phyloP scores from a whole-genome alignment of 2,113 vertebrate species.

The Gobius niger region DNA sequence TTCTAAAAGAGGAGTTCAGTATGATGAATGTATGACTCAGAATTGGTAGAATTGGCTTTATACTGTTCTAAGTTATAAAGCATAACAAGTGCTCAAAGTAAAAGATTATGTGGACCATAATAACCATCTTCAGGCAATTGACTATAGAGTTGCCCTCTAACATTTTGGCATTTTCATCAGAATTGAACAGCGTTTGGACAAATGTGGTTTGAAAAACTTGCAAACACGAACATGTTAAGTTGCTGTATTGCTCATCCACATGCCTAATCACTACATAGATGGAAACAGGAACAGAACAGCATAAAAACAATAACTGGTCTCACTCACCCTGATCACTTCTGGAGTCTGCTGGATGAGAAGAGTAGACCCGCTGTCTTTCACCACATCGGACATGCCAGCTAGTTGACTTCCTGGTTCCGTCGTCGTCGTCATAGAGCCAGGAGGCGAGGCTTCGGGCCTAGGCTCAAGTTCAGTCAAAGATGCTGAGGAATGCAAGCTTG shows the following conservation, averaged over 20 bases:
- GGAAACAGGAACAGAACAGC: background rate
- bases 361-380: slow-evolving; percentile 78
- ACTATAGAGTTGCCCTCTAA: too few species aligned
- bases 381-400: slow-evolving; percentile 36
- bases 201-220: background rate
- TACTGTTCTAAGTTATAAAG: too few species aligned
- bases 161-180: too few species aligned
- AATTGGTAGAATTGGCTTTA: too few species aligned
- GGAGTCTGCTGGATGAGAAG: slow-evolving; percentile 92
- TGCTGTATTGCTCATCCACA: too few species aligned
- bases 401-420: slow-evolving; percentile 11
- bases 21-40: too few species aligned
- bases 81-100: too few species aligned
- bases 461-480: slow-evolving; percentile 19
- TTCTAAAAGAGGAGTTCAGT: background rate
- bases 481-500: slow-evolving; percentile 21
- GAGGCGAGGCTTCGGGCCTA: slow-evolving; percentile 27
- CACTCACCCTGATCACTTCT: slow-evolving; percentile 93
- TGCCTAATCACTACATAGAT: too few species aligned
- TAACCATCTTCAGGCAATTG: too few species aligned
- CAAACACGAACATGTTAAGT: background rate
- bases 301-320: background rate
- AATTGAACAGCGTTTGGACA: too few species aligned
- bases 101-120: too few species aligned
- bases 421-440: background rate